A percentile compares a stretch with the other conserved stretches of the same genome.
phyloP scores from a whole-genome alignment of 2,888 invertebrate genomes.

The Idaea biselata region DNA sequence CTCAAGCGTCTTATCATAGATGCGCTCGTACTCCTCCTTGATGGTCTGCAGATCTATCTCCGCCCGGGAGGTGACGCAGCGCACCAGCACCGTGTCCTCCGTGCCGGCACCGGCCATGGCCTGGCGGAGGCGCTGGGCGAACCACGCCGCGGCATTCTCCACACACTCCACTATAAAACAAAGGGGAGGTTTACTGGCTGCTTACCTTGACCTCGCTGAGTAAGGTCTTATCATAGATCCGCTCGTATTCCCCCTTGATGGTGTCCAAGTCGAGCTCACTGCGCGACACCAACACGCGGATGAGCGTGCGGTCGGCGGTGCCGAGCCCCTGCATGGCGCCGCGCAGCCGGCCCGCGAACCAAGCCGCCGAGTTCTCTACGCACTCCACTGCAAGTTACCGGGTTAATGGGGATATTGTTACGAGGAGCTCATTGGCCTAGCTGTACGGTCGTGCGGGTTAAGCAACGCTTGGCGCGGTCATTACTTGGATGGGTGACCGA shows the following conservation, averaged over 20 bases:
- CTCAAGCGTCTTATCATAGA: slow-evolving; percentile 84
- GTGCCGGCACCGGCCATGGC: slow-evolving; percentile 87
- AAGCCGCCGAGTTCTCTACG: slow-evolving; percentile 83
- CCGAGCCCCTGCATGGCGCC: slow-evolving; percentile 85
- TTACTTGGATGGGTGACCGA: no score
- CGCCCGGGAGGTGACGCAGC: slow-evolving; percentile 84
- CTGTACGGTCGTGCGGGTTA: no score
- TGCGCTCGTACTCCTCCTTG: slow-evolving; percentile 85
- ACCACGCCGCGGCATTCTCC: slow-evolving; percentile 84
- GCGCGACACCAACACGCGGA: slow-evolving; percentile 85
- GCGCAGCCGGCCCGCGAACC: slow-evolving; percentile 85
- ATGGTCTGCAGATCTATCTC: slow-evolving; percentile 86
- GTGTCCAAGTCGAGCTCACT: slow-evolving; percentile 85
- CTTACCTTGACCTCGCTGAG: slow-evolving; percentile 83
- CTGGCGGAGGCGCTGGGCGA: slow-evolving; percentile 83
- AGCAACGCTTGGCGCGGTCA: no score
- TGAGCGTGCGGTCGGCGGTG: slow-evolving; percentile 86
- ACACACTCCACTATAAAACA: slow-evolving; percentile 84
- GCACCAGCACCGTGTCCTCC: slow-evolving; percentile 84
- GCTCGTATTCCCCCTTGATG: slow-evolving; percentile 86
- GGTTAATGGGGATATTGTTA: not conserved
- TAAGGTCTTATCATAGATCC: slow-evolving; percentile 84
- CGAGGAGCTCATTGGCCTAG: no score
- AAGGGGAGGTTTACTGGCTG: slow-evolving; percentile 12
- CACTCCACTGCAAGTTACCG: slow-evolving; percentile 81